Percentiles rank a stretch among this genome's conserved stretches.
Evolutionary conservation across 1,140 invertebrate species (phyloP).

Genomic region (Adelges cooleyi): DNA sequence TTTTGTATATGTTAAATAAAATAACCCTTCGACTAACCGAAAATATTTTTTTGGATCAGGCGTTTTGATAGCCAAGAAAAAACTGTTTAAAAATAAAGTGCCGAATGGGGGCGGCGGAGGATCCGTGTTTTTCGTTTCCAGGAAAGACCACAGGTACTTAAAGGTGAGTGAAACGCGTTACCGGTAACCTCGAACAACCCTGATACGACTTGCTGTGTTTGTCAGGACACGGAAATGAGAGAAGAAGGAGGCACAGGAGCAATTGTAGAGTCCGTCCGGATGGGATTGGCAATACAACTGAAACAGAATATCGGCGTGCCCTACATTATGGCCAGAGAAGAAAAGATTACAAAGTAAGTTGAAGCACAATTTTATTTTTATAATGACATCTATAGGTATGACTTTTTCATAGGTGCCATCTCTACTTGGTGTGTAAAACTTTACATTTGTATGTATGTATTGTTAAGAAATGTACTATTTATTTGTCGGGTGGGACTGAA

Average conservation of each 20-base stretch:
- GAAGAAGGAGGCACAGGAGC: slow-evolving; percentile 79
- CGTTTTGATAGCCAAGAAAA: slow-evolving; percentile 55
- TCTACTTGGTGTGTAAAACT: no score
- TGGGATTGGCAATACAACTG: slow-evolving; percentile 74
- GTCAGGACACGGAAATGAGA: slow-evolving; percentile 51
- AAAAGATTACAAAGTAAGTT: slow-evolving; percentile 59
- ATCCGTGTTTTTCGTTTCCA: slow-evolving; percentile 50
- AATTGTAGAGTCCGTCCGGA: slow-evolving; percentile 69
- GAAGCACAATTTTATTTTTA: not conserved
- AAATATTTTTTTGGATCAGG: slow-evolving; percentile 39
- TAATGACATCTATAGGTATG: no score
- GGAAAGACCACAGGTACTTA: slow-evolving; percentile 45
- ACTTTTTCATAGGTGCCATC: no score
- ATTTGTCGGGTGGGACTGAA: no score
- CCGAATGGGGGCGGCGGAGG: slow-evolving; percentile 48
- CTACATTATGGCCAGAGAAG: slow-evolving; percentile 59
- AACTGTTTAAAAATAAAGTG: slow-evolving; percentile 45
- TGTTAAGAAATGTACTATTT: no score
- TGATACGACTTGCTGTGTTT: no score
- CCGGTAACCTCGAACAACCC: no score
- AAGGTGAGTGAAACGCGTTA: slow-evolving; percentile 36
- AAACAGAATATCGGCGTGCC: slow-evolving; percentile 66
- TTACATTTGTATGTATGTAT: no score
- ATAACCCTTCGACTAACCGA: not conserved
- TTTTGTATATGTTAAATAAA: not conserved